Conservation (phyloP, 2,888 invertebrate species). For the Ectropis crepuscularia region DNA sequence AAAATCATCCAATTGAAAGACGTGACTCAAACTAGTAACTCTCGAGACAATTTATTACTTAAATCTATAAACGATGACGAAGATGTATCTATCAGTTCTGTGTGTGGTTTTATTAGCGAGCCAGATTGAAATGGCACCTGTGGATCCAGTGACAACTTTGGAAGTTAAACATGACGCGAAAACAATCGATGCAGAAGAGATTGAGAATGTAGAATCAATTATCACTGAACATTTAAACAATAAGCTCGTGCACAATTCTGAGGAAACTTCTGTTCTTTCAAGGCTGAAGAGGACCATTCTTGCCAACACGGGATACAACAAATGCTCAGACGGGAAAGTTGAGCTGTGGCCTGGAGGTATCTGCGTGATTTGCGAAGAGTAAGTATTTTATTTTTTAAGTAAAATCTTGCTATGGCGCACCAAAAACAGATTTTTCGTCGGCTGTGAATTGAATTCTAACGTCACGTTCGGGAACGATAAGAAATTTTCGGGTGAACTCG, state of each 20-base stretch:
- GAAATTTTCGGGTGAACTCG: no score
- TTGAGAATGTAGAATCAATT: neutral
- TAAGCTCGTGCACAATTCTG: neutral
- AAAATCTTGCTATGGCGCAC: no score
- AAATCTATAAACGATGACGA: neutral
- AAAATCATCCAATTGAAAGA: no score
- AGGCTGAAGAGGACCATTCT: neutral
- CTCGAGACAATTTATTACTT: no score
- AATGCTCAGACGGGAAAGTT: neutral
- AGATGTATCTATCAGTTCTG: neutral
- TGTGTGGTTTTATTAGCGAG: slow-evolving; percentile 9
- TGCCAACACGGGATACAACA: neutral
- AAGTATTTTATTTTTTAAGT: neutral
- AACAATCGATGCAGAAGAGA: no score
- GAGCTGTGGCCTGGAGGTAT: slow-evolving; percentile 1
- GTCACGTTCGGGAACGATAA: no score
- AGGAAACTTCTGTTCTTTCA: neutral
- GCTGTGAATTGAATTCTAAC: no score
- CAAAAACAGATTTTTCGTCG: no score
- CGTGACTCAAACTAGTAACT: no score
- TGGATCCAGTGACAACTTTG: neutral
- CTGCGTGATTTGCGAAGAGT: slow-evolving; percentile 13
- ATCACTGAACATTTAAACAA: neutral
- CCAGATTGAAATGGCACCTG: slow-evolving; percentile 5
- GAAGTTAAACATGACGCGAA: no score